Percentiles rank a stretch among this genome's conserved stretches.
Evolutionary conservation across 2,888 invertebrate genomes (phyloP).

Genomic region (Danaus chrysippus): DNA sequence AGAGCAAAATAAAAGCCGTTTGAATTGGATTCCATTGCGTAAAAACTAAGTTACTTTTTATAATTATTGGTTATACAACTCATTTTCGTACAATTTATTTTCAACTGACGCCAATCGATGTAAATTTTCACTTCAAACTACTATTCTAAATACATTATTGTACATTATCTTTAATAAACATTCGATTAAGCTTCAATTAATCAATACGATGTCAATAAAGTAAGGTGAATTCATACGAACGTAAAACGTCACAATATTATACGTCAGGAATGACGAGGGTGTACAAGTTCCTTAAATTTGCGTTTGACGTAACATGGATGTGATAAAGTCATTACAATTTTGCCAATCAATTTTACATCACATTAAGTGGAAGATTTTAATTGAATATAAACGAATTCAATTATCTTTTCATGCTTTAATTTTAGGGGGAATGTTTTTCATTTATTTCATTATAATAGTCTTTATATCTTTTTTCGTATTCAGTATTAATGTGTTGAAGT

Average conservation of each 20-base stretch:
- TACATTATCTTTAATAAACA: too few species aligned
- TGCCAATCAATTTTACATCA: constrained; percentile 18
- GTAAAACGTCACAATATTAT: constrained; percentile 35
- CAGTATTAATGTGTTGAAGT: too few species aligned
- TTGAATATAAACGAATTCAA: constrained; percentile 5
- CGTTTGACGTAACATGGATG: constrained; percentile 39
- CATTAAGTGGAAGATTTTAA: constrained; percentile 19
- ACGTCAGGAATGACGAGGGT: constrained; percentile 54
- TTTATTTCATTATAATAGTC: too few species aligned
- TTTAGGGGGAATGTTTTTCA: too few species aligned
- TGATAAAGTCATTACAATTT: constrained; percentile 21
- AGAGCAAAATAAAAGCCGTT: constrained; percentile 61
- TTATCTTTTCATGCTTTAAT: too few species aligned
- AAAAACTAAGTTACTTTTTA: constrained; percentile 17
- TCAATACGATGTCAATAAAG: background rate
- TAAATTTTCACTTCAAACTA: too few species aligned
- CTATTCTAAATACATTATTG: too few species aligned
- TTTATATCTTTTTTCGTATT: too few species aligned
- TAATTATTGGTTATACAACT: constrained; percentile 1
- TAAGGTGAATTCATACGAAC: background rate
- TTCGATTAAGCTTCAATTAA: background rate
- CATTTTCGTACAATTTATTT: too few species aligned
- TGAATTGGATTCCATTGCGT: constrained; percentile 49
- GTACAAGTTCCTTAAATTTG: constrained; percentile 40
- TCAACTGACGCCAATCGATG: too few species aligned